These are phyloP conservation scores for Drosophila merina DNA, from an alignment of 2,888 invertebrate genomes.

Conservation along the genomic window DNA sequence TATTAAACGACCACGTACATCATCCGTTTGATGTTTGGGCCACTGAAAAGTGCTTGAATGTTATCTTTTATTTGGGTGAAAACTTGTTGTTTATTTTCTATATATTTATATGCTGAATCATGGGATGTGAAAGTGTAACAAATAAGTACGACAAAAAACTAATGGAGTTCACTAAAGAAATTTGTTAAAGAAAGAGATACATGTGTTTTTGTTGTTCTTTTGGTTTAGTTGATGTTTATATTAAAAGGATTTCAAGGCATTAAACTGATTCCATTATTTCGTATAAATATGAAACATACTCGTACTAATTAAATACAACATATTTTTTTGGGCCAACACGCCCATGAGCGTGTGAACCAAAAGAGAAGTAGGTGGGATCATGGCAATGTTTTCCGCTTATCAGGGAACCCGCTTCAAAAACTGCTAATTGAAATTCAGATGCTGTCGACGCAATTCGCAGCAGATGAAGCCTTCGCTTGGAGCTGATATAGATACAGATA, in stretches of 20 bases:
- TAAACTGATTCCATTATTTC: too few relatives aligned
- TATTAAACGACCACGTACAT: slow-evolving; percentile 26
- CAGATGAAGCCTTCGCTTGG: slow-evolving; percentile 31
- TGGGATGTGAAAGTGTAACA: slow-evolving; percentile 61
- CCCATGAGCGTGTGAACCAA: slow-evolving; percentile 55
- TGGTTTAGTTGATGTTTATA: too few relatives aligned
- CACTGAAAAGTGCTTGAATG: slow-evolving; percentile 18
- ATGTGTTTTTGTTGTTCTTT: too few relatives aligned
- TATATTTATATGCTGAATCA: slow-evolving; percentile 47
- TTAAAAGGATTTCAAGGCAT: too few relatives aligned
- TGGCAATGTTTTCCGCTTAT: slow-evolving; percentile 42
- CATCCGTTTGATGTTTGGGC: slow-evolving; percentile 16
- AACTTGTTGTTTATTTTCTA: slow-evolving; percentile 26
- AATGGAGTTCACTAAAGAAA: slow-evolving; percentile 9
- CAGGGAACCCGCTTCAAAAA: slow-evolving; percentile 31
- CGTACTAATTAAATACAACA: too few relatives aligned
- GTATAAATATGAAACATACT: too few relatives aligned
- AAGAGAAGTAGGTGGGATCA: slow-evolving; percentile 46
- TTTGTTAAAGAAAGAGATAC: not conserved
- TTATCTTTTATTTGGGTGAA: slow-evolving; percentile 29
- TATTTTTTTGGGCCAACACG: not conserved
- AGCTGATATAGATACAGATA: slow-evolving; percentile 15
- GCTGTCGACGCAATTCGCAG: slow-evolving; percentile 55
- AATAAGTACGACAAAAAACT: slow-evolving; percentile 49
- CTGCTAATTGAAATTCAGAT: slow-evolving; percentile 61